Evolutionary conservation across 2,113 vertebrate genomes (phyloP), one percentile per base, ranked within the genome.

Genomic region (Urocolius indicus): DNA sequence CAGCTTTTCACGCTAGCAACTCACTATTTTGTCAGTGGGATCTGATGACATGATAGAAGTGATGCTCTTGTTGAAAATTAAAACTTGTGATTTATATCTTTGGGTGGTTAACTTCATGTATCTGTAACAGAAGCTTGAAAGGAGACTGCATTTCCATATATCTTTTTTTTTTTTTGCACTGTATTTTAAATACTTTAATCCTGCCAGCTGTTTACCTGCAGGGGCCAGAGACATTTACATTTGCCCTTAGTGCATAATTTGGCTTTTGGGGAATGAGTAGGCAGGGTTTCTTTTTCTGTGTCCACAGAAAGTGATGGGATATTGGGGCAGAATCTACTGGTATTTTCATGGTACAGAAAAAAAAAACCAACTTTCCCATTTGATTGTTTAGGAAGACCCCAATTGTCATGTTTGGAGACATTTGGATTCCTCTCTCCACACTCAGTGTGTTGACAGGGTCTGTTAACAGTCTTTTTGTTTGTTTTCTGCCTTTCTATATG

Each of bases 181-280:
- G 2, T 80, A 71, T 65, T 94, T 96, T 94, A 80, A 95, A 94
- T 95, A 85, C 75, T 90, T 94, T 68, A 96, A 93, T 96, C 54
- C 78, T 94, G 58, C 74, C 90, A 96, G 95, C 90, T 96, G 95
- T 93, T 95, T 90, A 85, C 87, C 96, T 95, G 49, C 90, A 90
- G 94, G 94, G 95, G 36, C 66, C 41, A 58, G 17, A 51, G 41
- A 52, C 48, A 94, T 96, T 96, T 96, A 87, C 94, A 95, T 96
- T 95, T 85, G 36, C 74, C 45, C 48, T 82, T 38, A 55, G 77
- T n/a, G 29, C 36, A 68, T 89, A 79, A 79, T 89, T 82, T 65
- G 49, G 84, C 62, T 93, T 91, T 76, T 65, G n/a, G 74, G 58
- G 54, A 95, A 90, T 67, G 41, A 89, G 58, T 54, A 87, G 82